These are phyloP conservation scores for Petrophora chlorosata DNA, from an alignment of 2,888 invertebrate species.

Conservation along the genomic window DNA sequence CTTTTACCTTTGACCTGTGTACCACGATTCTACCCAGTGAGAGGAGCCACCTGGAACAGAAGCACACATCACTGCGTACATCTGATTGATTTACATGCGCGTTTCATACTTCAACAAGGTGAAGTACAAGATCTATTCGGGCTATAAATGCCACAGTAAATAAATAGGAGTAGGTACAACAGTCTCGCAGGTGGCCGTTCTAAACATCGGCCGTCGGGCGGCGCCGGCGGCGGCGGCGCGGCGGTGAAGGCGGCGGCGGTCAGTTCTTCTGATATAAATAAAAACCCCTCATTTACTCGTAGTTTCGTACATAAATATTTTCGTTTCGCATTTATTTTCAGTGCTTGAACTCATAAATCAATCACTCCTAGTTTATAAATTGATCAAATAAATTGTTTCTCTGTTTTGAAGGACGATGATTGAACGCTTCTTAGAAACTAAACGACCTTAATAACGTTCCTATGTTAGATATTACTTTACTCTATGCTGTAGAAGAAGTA, in stretches of 20 bases:
- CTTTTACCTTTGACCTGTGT: no score
- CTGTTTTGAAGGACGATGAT: constrained; percentile 15
- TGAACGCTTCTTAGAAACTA: not conserved
- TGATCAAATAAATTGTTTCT: constrained; percentile 7
- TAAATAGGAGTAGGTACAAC: not conserved
- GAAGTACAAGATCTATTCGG: not conserved
- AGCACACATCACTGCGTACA: not conserved
- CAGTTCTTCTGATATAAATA: not conserved
- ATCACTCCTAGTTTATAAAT: constrained; percentile 8
- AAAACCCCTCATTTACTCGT: constrained; percentile 6
- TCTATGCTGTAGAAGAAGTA: not conserved
- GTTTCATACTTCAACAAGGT: not conserved
- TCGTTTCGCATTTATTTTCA: constrained; percentile 5
- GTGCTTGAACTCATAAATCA: constrained; percentile 6
- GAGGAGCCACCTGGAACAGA: not conserved
- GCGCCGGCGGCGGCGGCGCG: no score
- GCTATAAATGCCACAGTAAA: not conserved
- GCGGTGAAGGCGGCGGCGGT: not conserved
- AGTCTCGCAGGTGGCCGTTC: not conserved
- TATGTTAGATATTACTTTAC: not conserved
- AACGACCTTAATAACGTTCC: not conserved
- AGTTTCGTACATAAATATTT: constrained; percentile 17
- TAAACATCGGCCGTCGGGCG: no score
- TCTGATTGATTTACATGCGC: not conserved
- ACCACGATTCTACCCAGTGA: no score